Base-by-base conservation (phyloP, 2,797 vertebrate genomes). In the Australoheros facetus region DNA sequence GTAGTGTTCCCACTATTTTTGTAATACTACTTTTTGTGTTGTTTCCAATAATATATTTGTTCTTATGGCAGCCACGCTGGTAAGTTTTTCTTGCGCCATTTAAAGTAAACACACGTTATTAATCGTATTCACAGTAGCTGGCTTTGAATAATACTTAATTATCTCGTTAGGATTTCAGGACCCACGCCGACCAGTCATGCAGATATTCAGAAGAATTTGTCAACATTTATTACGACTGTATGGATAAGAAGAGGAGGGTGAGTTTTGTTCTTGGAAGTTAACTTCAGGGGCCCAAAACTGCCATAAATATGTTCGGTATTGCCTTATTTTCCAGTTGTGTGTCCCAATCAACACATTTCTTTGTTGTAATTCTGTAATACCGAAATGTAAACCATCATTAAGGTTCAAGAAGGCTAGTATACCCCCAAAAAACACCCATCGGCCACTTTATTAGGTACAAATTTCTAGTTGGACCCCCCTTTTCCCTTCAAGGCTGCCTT, bases 131-230 rank as follows among this genome's bases (percentile, higher is more conserved):
- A 32, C n/a, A 8, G 34, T 37, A 12, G n/a, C 12, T n/a, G 37
- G 23, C 62, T 48, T 66, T 48, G 39, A 48, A 13, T 58, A 16
- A 66, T 28, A 12, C 4, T 2, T 23, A 3, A 3, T 66, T 84
- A 1, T 84, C 30, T 19, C 57, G 1, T 4, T 5, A 96, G 96
- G 97, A 99, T 89, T 99, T 99, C 92, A 96, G 97, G 95, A 98
- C 96, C 7, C 96, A 96, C 0, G 98, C 95, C 28, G 98, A 99
- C 89, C 97, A 99, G 93, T 98, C 97, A 6, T 99, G 97, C 90
- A 96, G 97, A 91, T 98, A 99, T 57, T 97, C 98, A 0, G 98
- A 99, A 85, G 98, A 98, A 73, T 99, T 99, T 88, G 96, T 98
- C 85, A 98, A 96, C 14, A 97, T 99, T 90, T 99, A 99, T 91